Base-by-base conservation (phyloP, 2,888 invertebrate genomes). In the Tholera decimalis region DNA sequence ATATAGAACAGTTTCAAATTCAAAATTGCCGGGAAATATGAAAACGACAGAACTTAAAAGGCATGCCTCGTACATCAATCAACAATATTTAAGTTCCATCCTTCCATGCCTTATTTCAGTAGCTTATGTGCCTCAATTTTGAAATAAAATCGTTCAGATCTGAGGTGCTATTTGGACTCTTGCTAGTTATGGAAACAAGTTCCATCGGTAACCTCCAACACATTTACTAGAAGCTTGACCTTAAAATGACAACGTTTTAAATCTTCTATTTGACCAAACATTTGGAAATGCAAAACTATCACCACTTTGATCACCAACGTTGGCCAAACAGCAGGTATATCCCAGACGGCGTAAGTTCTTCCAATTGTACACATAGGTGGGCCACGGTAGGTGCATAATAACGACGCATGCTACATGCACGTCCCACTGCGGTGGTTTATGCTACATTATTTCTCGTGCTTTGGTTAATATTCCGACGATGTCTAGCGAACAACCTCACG, bases 381-480 rank as follows among this genome's bases (percentile, higher is more conserved):
- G 67, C 68, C 67, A 73, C 58, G 71, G 56, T 46, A 66, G 70
- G 73, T 83, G 84, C 86, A 86, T 83, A 85, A 80, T 82, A 82
- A 79, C 77, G 77, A 83, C 76, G 83, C 84, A 88, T 85, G 85
- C 80, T 81, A 86, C 87, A 87, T 91, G 89, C 93, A 92, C 92
- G 92, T 91, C 87, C 88, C 88, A 78, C 86, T 89, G 90, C 90
- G 87, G 89, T 90, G 88, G 91, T 91, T 92, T 91, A 91, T 91
- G 90, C 92, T 88, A 91, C 92, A 91, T 93, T 93, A 93, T 90
- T 92, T 91, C 92, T 90, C 86, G 82, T 87, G 86, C 80, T 72
- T 80, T 86, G 83, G 90, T 93, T 94, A 91, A 90, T 92, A 93
- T 93, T 93, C 93, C 84, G 77, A 56, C 85, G 83, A 88, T 88